Conservation (phyloP, 2,113 vertebrate genomes). For the Motacilla tschutschensis region DNA sequence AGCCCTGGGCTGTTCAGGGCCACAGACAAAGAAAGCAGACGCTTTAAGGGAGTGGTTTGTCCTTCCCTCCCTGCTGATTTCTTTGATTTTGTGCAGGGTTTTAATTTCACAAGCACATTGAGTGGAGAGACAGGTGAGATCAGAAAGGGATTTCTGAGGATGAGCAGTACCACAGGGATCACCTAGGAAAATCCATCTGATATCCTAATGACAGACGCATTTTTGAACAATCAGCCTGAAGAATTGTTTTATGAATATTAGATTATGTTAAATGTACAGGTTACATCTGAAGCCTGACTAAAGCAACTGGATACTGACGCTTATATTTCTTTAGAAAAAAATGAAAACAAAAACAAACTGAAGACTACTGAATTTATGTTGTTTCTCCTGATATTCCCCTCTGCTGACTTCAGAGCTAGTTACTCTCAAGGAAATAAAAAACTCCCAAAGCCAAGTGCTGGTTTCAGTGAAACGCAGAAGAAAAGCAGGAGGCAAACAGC, state of each 20-base stretch:
- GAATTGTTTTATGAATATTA: background rate
- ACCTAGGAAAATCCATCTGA: background rate
- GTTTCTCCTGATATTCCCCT: background rate
- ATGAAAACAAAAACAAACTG: background rate
- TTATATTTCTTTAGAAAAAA: background rate
- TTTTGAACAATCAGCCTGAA: background rate
- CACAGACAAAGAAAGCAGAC: background rate
- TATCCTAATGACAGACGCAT: accelerated
- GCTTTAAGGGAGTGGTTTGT: background rate
- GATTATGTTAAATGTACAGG: background rate
- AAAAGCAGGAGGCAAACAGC: background rate
- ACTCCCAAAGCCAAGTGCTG: background rate
- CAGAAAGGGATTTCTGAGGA: background rate
- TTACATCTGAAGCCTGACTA: background rate
- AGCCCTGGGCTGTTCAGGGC: accelerated
- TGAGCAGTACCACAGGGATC: background rate
- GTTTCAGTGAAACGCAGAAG: background rate
- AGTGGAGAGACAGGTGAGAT: background rate
- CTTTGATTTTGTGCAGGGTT: background rate
- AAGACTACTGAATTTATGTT: background rate
- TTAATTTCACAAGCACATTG: background rate
- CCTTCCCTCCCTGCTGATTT: background rate
- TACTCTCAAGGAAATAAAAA: background rate
- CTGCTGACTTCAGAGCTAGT: background rate
- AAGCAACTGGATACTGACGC: background rate